These are phyloP conservation scores for Trypoxylus dichotomus DNA, from an alignment of 1,140 invertebrate genomes.

Conservation along the genomic window DNA sequence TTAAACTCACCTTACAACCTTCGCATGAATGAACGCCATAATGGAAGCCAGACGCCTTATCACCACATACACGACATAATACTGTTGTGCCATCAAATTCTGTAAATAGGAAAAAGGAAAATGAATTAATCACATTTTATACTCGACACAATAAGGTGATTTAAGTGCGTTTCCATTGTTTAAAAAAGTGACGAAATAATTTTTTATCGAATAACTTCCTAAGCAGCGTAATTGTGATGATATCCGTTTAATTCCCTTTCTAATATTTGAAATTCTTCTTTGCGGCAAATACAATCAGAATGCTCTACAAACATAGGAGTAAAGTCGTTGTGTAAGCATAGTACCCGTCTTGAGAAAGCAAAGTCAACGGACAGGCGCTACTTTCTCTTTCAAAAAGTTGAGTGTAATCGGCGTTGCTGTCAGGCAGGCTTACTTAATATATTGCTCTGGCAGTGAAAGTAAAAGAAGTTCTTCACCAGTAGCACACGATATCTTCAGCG, in stretches of 20 bases:
- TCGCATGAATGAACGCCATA: constrained; percentile 99
- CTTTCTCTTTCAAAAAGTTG: constrained; percentile 40
- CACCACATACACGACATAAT: constrained; percentile 95
- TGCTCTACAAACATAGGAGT: neutral
- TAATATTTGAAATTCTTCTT: no score
- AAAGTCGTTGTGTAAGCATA: neutral
- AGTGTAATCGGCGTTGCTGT: constrained; percentile 26
- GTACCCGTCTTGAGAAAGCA: constrained; percentile 7
- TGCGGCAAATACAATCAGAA: neutral
- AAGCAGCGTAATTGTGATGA: no score
- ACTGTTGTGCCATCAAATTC: constrained; percentile 99
- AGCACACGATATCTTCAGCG: neutral
- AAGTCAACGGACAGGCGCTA: constrained; percentile 27
- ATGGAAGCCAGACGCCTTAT: constrained; percentile 98
- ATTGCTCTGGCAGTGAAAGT: constrained; percentile 30
- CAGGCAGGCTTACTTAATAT: constrained; percentile 29
- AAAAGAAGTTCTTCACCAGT: constrained; percentile 8
- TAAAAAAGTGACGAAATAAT: no score
- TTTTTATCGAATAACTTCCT: no score
- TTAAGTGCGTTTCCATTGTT: no score
- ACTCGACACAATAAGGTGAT: no score
- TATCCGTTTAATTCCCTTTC: no score
- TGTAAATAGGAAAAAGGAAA: constrained; percentile 65
- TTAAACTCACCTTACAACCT: constrained; percentile 93
- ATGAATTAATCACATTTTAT: neutral